Evolutionary conservation across 1,140 invertebrate species (phyloP), one percentile per base, ranked within the genome.

Genomic region (Pogonomyrmex barbatus): DNA sequence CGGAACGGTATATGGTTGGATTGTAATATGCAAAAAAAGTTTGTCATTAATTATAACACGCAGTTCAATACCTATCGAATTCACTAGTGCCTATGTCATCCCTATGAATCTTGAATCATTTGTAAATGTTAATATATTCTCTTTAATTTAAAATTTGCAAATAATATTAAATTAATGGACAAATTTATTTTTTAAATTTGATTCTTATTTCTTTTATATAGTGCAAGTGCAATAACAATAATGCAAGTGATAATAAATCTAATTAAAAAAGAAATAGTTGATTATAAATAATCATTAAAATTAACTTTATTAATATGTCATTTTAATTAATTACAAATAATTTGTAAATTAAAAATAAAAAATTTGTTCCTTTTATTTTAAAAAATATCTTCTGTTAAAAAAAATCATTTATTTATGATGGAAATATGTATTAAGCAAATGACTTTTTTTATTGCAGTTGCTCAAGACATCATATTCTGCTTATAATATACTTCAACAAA

Each of bases 391-490:
- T 2, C 42, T 39, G 17, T 71, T 54, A 73, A 3, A 0, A 73
- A 42, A 14, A 30, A 24, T 56, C 56, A 54, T 56, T 75, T 56
- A 75, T 75, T 75, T 56, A 24, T 30, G 30, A 2, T 58, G 24
- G 0, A 24, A 58, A 42, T 76, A 17, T 0, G 3, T 58, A 6
- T 3, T 42, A 58, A 42, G 9, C 10, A 14, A 56, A 58, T 60
- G 30, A 76, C 8, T 76, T 58, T n/a, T 1, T 42, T 58, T 76
- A 45, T 45, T 76, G 1, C 36, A 91, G 90, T 33, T 91, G 10
- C 3, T 91, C 3, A 91, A 91, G 58, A 87, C 78, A 3, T 87
- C 89, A 0, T 91, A 89, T 60, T 87, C 90, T 5, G 75, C 52
- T 6, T 91, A 62, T 9, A 91, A 87, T 24, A 0, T 91, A 52